phyloP scores from a whole-genome alignment of 2,113 vertebrate genomes.

The Pteropus alecto region DNA sequence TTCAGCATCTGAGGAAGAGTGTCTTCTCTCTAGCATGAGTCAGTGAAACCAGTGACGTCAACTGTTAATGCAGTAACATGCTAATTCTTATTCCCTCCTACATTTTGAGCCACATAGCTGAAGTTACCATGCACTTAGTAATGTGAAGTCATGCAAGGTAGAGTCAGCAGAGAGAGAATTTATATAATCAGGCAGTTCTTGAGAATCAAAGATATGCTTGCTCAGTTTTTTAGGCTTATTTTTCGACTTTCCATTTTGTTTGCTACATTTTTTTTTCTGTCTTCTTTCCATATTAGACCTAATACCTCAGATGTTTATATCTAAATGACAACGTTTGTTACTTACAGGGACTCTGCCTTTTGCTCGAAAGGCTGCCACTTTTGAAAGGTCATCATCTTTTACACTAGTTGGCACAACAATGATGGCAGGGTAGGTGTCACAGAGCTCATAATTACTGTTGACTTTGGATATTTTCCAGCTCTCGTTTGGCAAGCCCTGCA shows the following conservation, averaged over 20 bases:
- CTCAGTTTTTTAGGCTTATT: neutral
- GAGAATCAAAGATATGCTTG: neutral
- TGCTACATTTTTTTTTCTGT: neutral
- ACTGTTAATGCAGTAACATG: neutral
- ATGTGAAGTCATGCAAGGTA: neutral
- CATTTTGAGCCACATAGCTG: neutral
- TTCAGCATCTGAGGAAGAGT: neutral
- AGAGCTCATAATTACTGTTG: slow-evolving; percentile 94
- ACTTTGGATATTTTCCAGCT: slow-evolving; percentile 97
- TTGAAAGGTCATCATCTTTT: slow-evolving; percentile 92
- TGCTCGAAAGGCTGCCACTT: slow-evolving; percentile 92
- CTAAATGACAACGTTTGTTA: slow-evolving; percentile 38
- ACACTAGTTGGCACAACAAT: slow-evolving; percentile 95
- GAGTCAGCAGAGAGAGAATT: neutral
- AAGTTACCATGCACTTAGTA: neutral
- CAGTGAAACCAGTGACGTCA: neutral
- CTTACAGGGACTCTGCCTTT: slow-evolving; percentile 96
- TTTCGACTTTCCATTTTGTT: slow-evolving; percentile 16
- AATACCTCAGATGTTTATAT: neutral
- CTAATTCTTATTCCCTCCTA: neutral
- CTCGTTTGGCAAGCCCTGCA: slow-evolving; percentile 96
- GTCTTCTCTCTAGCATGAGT: neutral
- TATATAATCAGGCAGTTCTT: neutral
- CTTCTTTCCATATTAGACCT: neutral
- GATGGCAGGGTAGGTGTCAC: slow-evolving; percentile 94